Evolutionary conservation across 2,888 invertebrate genomes (phyloP), one percentile per base, ranked within the genome.

Genomic region (Melanophora roralis): DNA sequence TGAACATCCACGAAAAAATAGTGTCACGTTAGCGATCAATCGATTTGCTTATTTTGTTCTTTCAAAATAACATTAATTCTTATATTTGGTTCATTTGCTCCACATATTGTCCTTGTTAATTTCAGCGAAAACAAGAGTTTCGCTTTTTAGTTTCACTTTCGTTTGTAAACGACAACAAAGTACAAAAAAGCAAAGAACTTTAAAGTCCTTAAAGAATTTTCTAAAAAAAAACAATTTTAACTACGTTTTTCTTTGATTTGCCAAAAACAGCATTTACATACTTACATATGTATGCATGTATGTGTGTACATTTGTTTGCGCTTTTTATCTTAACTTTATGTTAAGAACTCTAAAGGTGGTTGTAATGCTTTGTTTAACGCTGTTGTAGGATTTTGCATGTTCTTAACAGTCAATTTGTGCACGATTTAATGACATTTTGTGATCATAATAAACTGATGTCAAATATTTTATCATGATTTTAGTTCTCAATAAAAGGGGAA

Each of bases 1-100:
- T 43, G 12, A 14, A 65, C 43, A 32, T 64, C 55, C 47, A 45
- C 73, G 55, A 32, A 78, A 67, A 72, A 78, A 72, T n/a, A 72
- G 76, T 80, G 80, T 80, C 80, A 76, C 76, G 80, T 80, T 76
- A 80, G 76, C 80, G 80, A 69, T 73, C 80, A 80, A 80, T 80
- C 80, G 80, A 80, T 80, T 80, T 76, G 80, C 72, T 80, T 59
- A 32, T 45, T 64, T 45, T 40, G 21, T 78, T 49, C 43, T 53
- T 16, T 34, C 59, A 51, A 51, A 64, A 72, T 64, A 72, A 72
- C 67, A 60, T 67, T 67, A 64, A 60, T 53, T 49, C 69, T 11
- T 27, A 38, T 60, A 76, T 62, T 62, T 43, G n/a, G n/a, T 16
- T 19, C 16, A 57, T 73, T 73, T 80, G 80, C 67, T 80, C 80